Evolutionary conservation across 2,888 invertebrate species (phyloP).

Genomic region (Perithous albicinctus): DNA sequence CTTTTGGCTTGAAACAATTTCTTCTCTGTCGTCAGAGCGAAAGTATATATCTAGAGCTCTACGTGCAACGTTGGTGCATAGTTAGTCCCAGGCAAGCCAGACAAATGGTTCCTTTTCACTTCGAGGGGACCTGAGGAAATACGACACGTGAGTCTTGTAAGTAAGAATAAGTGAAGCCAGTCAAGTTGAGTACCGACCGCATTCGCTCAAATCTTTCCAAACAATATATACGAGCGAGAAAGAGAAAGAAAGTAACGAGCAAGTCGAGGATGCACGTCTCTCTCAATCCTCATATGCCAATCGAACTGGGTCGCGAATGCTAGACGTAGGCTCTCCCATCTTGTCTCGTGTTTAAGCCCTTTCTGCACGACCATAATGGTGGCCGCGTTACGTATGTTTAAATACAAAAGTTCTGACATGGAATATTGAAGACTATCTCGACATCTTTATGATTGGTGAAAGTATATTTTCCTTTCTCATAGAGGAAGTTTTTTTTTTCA

Average conservation of each 20-base stretch:
- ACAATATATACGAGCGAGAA: constrained; percentile 62
- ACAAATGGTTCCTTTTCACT: constrained; percentile 75
- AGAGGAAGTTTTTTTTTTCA: no score
- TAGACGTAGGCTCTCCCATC: constrained; percentile 8
- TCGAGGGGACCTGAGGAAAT: constrained; percentile 67
- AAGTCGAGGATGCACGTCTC: constrained; percentile 60
- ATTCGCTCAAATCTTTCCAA: constrained; percentile 74
- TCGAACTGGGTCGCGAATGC: constrained; percentile 61
- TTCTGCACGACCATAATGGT: not conserved
- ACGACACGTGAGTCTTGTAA: constrained; percentile 75
- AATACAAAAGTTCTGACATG: not conserved
- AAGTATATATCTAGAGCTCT: not conserved
- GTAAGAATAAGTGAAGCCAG: constrained; percentile 79
- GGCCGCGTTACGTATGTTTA: not conserved
- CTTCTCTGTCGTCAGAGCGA: not conserved
- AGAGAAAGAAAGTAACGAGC: constrained; percentile 41
- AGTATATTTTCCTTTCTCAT: no score
- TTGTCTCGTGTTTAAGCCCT: not conserved
- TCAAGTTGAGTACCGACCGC: constrained; percentile 74
- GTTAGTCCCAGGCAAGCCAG: constrained; percentile 74
- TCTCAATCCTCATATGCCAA: constrained; percentile 55
- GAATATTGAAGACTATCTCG: not conserved
- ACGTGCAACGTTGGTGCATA: constrained; percentile 34
- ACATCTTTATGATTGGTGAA: not conserved
- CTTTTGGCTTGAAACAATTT: constrained; percentile 34